Evolutionary conservation across 2,888 invertebrate species (phyloP), one percentile per base, ranked within the genome.

Genomic region (Amiota minor): DNA sequence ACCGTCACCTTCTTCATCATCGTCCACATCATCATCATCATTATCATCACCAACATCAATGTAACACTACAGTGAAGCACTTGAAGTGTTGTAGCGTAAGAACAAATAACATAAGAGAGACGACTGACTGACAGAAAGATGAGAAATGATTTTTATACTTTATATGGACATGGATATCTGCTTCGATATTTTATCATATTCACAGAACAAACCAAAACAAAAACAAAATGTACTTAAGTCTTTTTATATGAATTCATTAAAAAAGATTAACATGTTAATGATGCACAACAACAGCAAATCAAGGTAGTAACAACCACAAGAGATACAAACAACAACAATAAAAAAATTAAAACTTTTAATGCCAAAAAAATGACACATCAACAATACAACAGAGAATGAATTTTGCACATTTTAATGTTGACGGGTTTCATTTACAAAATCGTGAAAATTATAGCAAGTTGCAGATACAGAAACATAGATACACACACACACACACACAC

Each of bases 21-120:
- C 35, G 6, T 35, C 35, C 2, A 6, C 35, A 35, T 35, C 6
- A 23, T 23, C 23, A 23, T 23, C 23, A 2, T 23, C 2, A 23
- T 23, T 23, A 23, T 23, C 35, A 35, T 35, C 6, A 35, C 6
- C 6, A 35, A 6, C 35, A 35, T 6, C 35, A 35, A 35, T 6
- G 35, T 35, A 35, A 35, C 35, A 2, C 35, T 35, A 35, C 35
- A 45, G 73, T 74, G 76, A 84, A 82, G 79, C 85, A 77, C 72
- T 75, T 81, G 79, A 78, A 82, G 86, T 84, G 85, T 79, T 76
- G 35, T 35, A 35, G 35, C 2, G 6, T 35, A 35, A 35, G 35
- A 35, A 35, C 6, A 35, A 35, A 35, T 35, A 35, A 35, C 35
- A 35, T 35, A 35, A 35, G 35, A 35, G 35, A 3, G 6, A 35